Evolutionary conservation across 2,113 vertebrate species (phyloP), one percentile per base, ranked within the genome.

Genomic region (Drymodes brunneopygia): DNA sequence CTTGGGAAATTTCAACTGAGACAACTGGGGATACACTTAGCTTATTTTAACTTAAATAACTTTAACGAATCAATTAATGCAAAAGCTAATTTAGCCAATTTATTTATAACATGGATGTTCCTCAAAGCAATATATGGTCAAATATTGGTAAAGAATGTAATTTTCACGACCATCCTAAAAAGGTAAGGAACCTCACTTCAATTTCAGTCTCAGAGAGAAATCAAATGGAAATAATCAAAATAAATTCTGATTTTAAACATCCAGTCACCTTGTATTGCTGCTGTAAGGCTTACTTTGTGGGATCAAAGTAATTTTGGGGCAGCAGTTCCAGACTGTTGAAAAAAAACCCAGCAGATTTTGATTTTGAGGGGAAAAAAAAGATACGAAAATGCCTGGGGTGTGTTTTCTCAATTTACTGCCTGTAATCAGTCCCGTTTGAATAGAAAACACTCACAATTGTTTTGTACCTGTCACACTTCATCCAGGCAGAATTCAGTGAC

Each of bases 301-400:
- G 2, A 35, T n/a, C 19, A 78, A 84, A 82, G 19, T 60, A 78
- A 73, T 40, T 81, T 48, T 28, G 48, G 10, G 44, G 16, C 15
- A 58, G 19, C 81, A 73, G 4, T 64, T 64, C 24, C 51, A 35
- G 24, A 24, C 4, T 20, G 15, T 19, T 38, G 25, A 28, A 58
- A 69, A 86, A 86, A 86, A 74, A 24, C 1, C 3, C 19, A 61
- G 33, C 4, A 47, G 28, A 42, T 74, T 54, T 78, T 14, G 3
- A 20, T n/a, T 67, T 77, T 1, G 10, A 2, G 3, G 0, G 50
- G 13, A 62, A 31, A 8, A 28, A 5, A 36, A 56, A 28, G 3
- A 33, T 12, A n/a, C 0, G 3, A 54, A 61, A 66, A 4, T 50
- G 5, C 29, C 36, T 70, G 23, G 75, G 14, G 27, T 36, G 20